Base-by-base conservation (phyloP, 2,797 vertebrate genomes). In the Macroramphosus scolopax region DNA sequence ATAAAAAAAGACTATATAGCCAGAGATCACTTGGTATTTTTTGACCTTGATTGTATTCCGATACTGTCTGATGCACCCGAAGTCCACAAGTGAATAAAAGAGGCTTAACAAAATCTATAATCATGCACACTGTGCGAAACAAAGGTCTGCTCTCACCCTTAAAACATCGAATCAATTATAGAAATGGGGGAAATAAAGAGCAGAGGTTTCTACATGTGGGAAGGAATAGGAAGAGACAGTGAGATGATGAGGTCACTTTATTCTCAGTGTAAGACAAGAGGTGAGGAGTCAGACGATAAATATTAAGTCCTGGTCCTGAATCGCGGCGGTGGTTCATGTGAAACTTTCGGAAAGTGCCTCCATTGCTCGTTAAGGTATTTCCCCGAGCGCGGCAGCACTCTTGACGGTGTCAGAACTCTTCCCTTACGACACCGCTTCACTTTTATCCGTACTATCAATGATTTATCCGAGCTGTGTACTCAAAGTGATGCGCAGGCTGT, bases 141-240 rank as follows among this genome's bases (percentile, higher is more conserved):
- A n/a, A n/a, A n/a, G n/a, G n/a, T n/a, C n/a, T n/a, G n/a, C n/a
- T n/a, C n/a, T n/a, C n/a, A n/a, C n/a, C n/a, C 20, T 29, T 81
- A 81, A 82, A 73, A 78, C 78, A 81, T 60, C n/a, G 32, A 68
- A 75, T 75, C 82, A 67, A 85, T 81, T 62, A 72, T 45, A 65
- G 51, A 82, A 30, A 29, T 42, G 44, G 49, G 43, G 46, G 40
- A 77, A 77, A 76, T 48, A 43, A 54, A 64, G n/a, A 68, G 45
- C 54, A 60, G 44, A 78, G 58, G 4, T n/a, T n/a, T n/a, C n/a
- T n/a, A n/a, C n/a, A n/a, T n/a, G n/a, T n/a, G n/a, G n/a, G n/a
- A 17, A 59, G 25, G 36, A 46, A 38, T 3, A 16, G 15, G 43
- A 24, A 17, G 5, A 31, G 43, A 59, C 18, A 49, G 54, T 11